Evolutionary conservation across 2,888 invertebrate genomes (phyloP).

Genomic region (Ormyrus labotus): DNA sequence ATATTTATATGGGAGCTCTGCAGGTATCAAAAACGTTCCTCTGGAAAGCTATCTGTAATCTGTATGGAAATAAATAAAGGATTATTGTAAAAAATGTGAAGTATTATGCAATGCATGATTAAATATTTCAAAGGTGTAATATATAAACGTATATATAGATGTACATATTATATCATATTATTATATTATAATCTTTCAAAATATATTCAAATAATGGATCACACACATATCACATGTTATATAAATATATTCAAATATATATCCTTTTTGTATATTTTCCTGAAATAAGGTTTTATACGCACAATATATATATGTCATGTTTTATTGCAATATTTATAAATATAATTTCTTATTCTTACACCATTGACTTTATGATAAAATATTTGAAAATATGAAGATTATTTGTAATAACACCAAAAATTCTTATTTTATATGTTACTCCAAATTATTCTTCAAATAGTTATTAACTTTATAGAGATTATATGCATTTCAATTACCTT

Average conservation of each 20-base stretch:
- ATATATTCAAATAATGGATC: slow-evolving; percentile 45
- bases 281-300: slow-evolving; percentile 54
- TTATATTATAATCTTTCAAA: slow-evolving; percentile 53
- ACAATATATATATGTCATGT: slow-evolving; percentile 20
- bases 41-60: slow-evolving; percentile 76
- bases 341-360: slow-evolving; percentile 67
- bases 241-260: slow-evolving; percentile 43
- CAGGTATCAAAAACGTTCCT: slow-evolving; percentile 73
- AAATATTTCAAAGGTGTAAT: slow-evolving; percentile 71
- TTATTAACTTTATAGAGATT: slow-evolving; percentile 37
- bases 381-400: slow-evolving; percentile 33
- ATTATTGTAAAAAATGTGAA: slow-evolving; percentile 69
- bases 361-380: slow-evolving; percentile 68
- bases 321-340: slow-evolving; percentile 43
- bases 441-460: slow-evolving; percentile 25
- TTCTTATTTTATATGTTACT: slow-evolving; percentile 35
- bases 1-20: slow-evolving; percentile 66
- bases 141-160: slow-evolving; percentile 61
- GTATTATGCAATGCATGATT: slow-evolving; percentile 24
- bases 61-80: slow-evolving; percentile 75
- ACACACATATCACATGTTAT: slow-evolving; percentile 52
- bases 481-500: slow-evolving; percentile 4
- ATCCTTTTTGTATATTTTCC: slow-evolving; percentile 56
- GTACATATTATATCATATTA: slow-evolving; percentile 51
- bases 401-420: slow-evolving; percentile 44